Evolutionary conservation across 2,888 invertebrate genomes (phyloP).

Genomic region (Pherbina coryleti): DNA sequence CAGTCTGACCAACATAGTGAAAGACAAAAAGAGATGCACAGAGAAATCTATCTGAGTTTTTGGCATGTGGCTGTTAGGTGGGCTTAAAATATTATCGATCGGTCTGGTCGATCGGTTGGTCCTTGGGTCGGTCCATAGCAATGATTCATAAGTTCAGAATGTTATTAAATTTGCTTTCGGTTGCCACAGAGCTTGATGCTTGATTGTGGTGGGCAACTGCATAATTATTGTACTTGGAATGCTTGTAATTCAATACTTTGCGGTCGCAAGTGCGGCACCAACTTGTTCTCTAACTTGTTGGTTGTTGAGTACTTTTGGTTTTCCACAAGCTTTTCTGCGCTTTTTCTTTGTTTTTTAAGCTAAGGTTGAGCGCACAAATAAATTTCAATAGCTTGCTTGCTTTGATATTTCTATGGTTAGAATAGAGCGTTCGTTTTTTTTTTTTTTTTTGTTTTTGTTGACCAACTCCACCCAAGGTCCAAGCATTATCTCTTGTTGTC

Average conservation of each 20-base stretch:
- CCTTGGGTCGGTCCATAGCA: not conserved
- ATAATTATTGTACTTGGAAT: slow-evolving; percentile 34
- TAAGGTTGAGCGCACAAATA: slow-evolving; percentile 31
- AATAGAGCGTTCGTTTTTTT: not conserved
- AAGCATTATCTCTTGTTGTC: no score
- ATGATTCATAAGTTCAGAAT: slow-evolving; percentile 30
- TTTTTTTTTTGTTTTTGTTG: no score
- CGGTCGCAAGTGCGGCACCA: slow-evolving; percentile 19
- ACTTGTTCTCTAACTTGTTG: not conserved
- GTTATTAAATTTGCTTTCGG: not conserved
- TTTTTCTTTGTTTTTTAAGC: not conserved
- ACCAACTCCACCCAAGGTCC: no score
- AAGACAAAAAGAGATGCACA: not conserved
- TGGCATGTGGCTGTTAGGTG: not conserved
- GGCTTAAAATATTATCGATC: not conserved
- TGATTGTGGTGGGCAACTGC: slow-evolving; percentile 25
- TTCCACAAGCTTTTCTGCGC: not conserved
- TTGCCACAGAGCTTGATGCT: not conserved
- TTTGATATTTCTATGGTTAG: not conserved
- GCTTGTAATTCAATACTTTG: slow-evolving; percentile 27
- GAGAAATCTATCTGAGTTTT: not conserved
- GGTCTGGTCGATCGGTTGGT: not conserved
- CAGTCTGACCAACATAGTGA: not conserved
- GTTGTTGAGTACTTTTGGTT: not conserved
- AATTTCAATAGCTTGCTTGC: slow-evolving; percentile 18